Percentiles rank a stretch among this genome's conserved stretches.
phyloP scores from a whole-genome alignment of 2,888 invertebrate species.

The Phyllotreta striolata region DNA sequence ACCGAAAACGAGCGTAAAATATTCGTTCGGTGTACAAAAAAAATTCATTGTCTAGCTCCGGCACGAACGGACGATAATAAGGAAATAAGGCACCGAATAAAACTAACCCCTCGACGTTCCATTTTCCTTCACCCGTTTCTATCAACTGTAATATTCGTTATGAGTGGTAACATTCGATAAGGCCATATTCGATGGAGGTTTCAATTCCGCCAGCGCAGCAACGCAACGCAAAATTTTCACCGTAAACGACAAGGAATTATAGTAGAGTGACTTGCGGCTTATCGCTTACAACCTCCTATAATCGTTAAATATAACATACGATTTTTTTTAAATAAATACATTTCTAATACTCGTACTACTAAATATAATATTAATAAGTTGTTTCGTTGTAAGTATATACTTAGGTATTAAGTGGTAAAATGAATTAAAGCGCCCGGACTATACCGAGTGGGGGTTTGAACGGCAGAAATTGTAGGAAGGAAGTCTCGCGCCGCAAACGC shows the following conservation, averaged over 20 bases:
- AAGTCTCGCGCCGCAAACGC: slow-evolving; percentile 31
- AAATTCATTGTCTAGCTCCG: slow-evolving; percentile 11
- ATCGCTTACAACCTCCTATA: no score
- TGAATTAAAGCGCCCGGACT: not conserved
- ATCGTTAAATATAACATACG: no score
- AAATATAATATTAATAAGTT: no score
- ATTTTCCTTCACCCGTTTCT: slow-evolving; percentile 14
- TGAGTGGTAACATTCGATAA: slow-evolving; percentile 33
- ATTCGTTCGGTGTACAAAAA: slow-evolving; percentile 2
- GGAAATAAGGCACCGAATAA: slow-evolving; percentile 14
- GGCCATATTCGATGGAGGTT: slow-evolving; percentile 34
- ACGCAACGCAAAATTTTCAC: slow-evolving; percentile 33
- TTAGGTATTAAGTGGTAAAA: no score
- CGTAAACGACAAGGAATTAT: slow-evolving; percentile 29
- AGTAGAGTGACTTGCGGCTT: not conserved
- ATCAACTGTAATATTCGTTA: slow-evolving; percentile 26
- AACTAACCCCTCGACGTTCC: slow-evolving; percentile 7
- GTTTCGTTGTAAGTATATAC: slow-evolving; percentile 18
- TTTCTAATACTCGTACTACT: no score
- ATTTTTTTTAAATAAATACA: no score
- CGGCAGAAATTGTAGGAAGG: not conserved
- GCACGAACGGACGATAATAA: slow-evolving; percentile 4
- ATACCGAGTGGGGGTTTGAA: slow-evolving; percentile 1
- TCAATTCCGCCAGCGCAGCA: slow-evolving; percentile 35
- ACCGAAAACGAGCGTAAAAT: no score